Evolutionary conservation across 2,888 invertebrate genomes (phyloP).

Genomic region (Magallana nippona): DNA sequence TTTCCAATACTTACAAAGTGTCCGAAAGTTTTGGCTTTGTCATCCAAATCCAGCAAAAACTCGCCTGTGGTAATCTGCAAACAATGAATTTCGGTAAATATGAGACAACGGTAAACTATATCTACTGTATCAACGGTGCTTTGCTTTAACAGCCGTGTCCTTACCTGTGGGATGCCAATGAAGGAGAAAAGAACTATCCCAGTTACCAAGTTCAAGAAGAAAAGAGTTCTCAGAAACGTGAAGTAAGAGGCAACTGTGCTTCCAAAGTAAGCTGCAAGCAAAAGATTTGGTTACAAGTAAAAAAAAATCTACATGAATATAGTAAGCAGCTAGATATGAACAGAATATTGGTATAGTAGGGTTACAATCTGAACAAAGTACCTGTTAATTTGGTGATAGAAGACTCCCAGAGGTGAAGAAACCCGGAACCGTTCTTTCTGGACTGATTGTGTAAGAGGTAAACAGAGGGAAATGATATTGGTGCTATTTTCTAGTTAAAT

Average conservation of each 20-base stretch:
- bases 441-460: background rate
- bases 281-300: background rate
- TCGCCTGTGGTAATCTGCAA: constrained; percentile 1
- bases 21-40: background rate
- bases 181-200: constrained; percentile 62
- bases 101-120: background rate
- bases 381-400: constrained; percentile 55
- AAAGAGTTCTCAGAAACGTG: constrained; percentile 66
- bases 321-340: background rate
- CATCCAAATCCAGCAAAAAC: background rate
- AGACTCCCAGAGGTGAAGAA: constrained; percentile 52
- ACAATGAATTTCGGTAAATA: background rate
- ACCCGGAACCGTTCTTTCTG: constrained; percentile 8
- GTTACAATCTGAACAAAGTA: background rate
- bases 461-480: background rate
- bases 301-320: background rate
- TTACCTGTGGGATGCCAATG: constrained; percentile 68
- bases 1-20: constrained; percentile 9
- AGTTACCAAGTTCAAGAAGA: constrained; percentile 63
- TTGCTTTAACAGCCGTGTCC: background rate
- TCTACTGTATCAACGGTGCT: background rate
- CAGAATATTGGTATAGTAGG: no score
- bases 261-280: constrained; percentile 69
- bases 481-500: background rate
- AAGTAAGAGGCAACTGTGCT: constrained; percentile 73